Base-by-base conservation (phyloP, 2,113 vertebrate species). In the Vulpes vulpes region DNA sequence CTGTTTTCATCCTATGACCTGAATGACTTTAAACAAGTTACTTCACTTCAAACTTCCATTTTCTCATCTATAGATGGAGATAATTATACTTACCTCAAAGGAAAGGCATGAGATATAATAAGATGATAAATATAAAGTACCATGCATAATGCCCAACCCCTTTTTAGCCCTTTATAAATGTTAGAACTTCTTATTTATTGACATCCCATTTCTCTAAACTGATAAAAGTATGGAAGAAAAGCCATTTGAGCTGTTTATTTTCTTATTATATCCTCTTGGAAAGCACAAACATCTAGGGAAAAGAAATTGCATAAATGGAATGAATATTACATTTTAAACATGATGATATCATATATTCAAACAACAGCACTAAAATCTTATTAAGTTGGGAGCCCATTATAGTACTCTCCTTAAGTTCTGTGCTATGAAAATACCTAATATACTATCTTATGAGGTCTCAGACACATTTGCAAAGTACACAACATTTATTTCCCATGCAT, bases 281-380 rank as follows among this genome's bases (percentile, higher is more conserved):
- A 96, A 93, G 74, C 38, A 84, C 67, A 97, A 91, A 96, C 62
- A 96, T 81, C 38, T 53, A 95, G 25, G 69, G 84, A 43, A 95
- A 97, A 94, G 69, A 95, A 76, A 97, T 85, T 92, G 69, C 57
- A 90, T 94, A 94, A 95, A 65, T 97, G 62, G 57, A 92, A 84
- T 92, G 74, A 83, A 84, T 86, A 97, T 93, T 97, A 84, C 93
- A 87, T 97, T 97, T 96, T 96, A 96, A 97, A 96, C n/a, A 53
- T 57, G 88, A 95, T 92, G 60, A 91, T 95, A 92, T 90, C 94
- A 65, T 97, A 96, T 92, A 97, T 95, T 96, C 80, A 88, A 95
- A 94, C 71, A 97, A 78, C 73, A 96, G 51, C 2, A 2, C 67
- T 96, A 95, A 69, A 92, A 90, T 92, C 93, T 84, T 97, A 98